Evolutionary conservation across 1,140 invertebrate genomes (phyloP).

Genomic region (Drosophila melanica): DNA sequence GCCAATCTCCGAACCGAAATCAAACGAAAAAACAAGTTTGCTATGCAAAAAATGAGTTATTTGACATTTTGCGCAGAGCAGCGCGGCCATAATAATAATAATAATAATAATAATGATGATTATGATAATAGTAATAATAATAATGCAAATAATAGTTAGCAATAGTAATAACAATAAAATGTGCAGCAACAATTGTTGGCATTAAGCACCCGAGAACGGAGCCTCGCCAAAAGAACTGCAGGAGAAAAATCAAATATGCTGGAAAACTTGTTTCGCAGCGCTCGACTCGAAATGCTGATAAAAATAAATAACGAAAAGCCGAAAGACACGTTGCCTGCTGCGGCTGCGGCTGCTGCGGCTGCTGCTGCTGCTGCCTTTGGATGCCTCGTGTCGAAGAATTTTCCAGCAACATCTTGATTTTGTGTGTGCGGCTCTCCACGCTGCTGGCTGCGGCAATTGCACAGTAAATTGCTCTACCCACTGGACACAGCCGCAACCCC

Average conservation of each 20-base stretch:
- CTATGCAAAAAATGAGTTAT: slow-evolving; percentile 63
- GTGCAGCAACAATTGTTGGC: slow-evolving; percentile 32
- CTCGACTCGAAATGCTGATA: slow-evolving; percentile 67
- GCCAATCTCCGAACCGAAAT: slow-evolving; percentile 1
- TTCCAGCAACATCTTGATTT: slow-evolving; percentile 76
- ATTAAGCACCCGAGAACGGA: slow-evolving; percentile 1
- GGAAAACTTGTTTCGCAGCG: slow-evolving; percentile 67
- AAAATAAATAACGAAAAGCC: slow-evolving; percentile 70
- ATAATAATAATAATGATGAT: slow-evolving; percentile 6
- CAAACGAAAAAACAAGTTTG: slow-evolving; percentile 2
- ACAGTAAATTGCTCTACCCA: slow-evolving; percentile 39
- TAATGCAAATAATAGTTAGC: slow-evolving; percentile 16
- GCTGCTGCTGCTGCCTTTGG: too few species aligned
- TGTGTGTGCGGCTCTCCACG: slow-evolving; percentile 4
- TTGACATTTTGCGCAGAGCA: slow-evolving; percentile 49
- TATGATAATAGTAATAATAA: slow-evolving; percentile 28
- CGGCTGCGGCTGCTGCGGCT: too few species aligned
- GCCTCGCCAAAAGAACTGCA: neutral
- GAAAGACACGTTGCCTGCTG: neutral
- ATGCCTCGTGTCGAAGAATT: slow-evolving; percentile 58
- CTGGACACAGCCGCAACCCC: slow-evolving; percentile 11
- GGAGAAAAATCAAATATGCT: slow-evolving; percentile 48
- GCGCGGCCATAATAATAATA: slow-evolving; percentile 41
- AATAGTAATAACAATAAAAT: slow-evolving; percentile 45
- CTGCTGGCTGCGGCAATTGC: slow-evolving; percentile 26